Base-by-base conservation (phyloP, 1,140 invertebrate genomes). In the Mylabris phalerata region DNA sequence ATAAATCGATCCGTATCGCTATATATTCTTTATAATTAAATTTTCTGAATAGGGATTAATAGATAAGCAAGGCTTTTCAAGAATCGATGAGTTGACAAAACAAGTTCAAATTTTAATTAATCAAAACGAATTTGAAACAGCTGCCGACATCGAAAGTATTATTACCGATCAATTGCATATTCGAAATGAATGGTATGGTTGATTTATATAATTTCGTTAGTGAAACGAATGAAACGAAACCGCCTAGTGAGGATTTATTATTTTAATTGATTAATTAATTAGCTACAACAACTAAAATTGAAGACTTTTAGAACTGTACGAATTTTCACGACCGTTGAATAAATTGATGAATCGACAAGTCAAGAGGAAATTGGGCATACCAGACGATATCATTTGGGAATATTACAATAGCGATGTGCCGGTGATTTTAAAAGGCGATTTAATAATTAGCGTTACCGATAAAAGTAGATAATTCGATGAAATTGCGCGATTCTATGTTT, bases 171-270 rank as follows among this genome's bases (percentile, higher is more conserved):
- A 78, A 0, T 69, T 82, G 62, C 7, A 67, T 0, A 1, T 59
- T 38, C n/a, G 62, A 66, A 2, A 82, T 81, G 0, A 63, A 75
- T 59, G 76, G 77, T 27, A 77, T 32, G 32, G 7, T 85, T 24
- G 78, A 82, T 61, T 82, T 83, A 61, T 85, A 86, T 60, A 86
- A 85, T 64, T 81, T 86, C 50, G 57, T 84, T 24, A 65, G 70
- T 7, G 70, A 70, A 54, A 66, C 52, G 3, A 68, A 68, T 43
- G 10, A 44, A 6, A 60, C 60, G 4, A 48, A 48, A 7, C 13
- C 59, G 41, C 62, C 66, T 43, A 60, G 66, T 67, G 57, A 48
- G 60, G 9, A n/a, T 42, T 42, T 11, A n/a, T 42, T 19, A 19
- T 19, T 19, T 19, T 19, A 19, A 19, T 19, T 19, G 19, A 19